These are phyloP conservation scores for Corvus hawaiiensis DNA, from an alignment of 2,113 vertebrate species.

Conservation along the genomic window DNA sequence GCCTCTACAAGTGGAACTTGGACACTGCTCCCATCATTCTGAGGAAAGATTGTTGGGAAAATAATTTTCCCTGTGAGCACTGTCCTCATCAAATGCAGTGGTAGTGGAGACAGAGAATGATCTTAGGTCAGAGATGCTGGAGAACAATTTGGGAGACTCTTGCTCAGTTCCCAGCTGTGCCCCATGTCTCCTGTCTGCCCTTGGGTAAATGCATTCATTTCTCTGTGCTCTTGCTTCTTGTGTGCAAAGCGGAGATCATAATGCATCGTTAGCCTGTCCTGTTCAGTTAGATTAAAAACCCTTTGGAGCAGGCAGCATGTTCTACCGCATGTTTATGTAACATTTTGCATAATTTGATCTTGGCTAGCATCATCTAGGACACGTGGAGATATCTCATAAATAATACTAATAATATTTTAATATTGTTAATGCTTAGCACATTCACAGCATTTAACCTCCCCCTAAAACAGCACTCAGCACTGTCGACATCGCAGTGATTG, in stretches of 20 bases:
- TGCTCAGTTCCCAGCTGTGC: neutral
- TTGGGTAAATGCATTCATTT: neutral
- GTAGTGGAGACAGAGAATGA: neutral
- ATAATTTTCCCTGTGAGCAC: neutral
- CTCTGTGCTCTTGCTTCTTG: neutral
- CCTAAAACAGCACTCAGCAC: neutral
- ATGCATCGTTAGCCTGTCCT: slow-evolving; percentile 28
- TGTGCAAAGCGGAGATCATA: neutral
- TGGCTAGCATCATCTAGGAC: slow-evolving; percentile 1
- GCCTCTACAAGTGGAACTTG: neutral
- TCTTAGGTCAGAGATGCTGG: neutral
- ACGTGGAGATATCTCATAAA: slow-evolving; percentile 17
- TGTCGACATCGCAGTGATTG: neutral
- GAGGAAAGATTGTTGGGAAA: neutral
- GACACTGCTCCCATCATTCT: neutral
- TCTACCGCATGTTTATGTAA: slow-evolving; percentile 37
- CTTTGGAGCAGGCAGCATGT: neutral
- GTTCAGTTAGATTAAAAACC: slow-evolving; percentile 7
- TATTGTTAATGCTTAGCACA: slow-evolving; percentile 34
- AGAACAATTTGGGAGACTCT: neutral
- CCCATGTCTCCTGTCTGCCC: neutral
- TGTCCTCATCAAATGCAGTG: neutral
- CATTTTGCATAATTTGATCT: slow-evolving; percentile 24
- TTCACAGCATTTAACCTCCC: neutral
- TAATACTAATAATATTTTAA: slow-evolving; percentile 57